Evolutionary conservation across 2,797 vertebrate species (phyloP).

Genomic region (Typhlichthys subterraneus): DNA sequence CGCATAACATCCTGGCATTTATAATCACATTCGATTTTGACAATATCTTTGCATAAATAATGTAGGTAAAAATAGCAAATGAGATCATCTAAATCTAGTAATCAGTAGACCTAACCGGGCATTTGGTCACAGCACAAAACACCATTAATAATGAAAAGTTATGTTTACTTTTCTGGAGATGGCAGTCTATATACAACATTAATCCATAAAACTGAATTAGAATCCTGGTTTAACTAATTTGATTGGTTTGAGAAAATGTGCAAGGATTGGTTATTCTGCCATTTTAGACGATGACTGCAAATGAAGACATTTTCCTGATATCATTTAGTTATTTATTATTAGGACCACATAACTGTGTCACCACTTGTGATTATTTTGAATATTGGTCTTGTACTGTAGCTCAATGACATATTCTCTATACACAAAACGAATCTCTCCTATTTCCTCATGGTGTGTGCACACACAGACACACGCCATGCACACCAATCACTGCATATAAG

Average conservation of each 20-base stretch:
- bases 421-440: conserved; percentile 4
- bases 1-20: background rate
- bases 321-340: conserved; percentile 21
- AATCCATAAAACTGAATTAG: conserved; percentile 1
- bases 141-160: conserved; percentile 35
- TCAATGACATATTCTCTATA: conserved; percentile 3
- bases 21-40: background rate
- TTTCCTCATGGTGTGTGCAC: conserved; percentile 18
- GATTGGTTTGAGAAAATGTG: too few relatives aligned
- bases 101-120: background rate
- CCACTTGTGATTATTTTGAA: conserved; percentile 64
- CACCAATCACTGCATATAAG: conserved; percentile 21
- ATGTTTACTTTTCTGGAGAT: conserved; percentile 51
- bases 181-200: conserved; percentile 45
- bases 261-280: background rate
- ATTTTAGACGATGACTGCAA: conserved; percentile 1
- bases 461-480: conserved; percentile 23
- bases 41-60: background rate
- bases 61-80: background rate
- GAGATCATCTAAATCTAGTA: background rate
- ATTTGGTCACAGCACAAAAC: background rate
- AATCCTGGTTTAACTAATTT: background rate
- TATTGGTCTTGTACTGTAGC: conserved; percentile 31
- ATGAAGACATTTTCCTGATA: conserved; percentile 4
- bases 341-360: conserved; percentile 38